Base-by-base conservation (phyloP, 2,888 invertebrate species). In the Tribolium freemani region DNA sequence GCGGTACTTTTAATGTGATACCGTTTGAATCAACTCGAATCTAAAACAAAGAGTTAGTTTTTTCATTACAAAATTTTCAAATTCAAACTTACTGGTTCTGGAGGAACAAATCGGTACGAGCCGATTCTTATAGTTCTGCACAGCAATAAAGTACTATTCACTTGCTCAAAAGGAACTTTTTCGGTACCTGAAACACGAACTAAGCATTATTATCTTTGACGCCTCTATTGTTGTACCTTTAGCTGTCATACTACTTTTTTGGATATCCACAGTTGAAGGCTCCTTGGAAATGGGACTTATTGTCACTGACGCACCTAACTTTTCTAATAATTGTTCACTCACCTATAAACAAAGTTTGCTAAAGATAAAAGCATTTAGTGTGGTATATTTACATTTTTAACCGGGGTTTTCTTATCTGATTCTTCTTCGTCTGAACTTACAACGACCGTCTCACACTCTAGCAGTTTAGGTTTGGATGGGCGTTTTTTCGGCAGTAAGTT, bases 121-220 rank as follows among this genome's bases (percentile, higher is more conserved):
- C 97, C 96, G 83, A 97, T 93, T 76, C 96, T 89, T 68, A 96
- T 91, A 13, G 94, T 93, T 77, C 94, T 90, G 85, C 96, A 96
- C 71, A 76, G 72, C 13, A 86, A 63, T 6, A 61, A 0, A 9
- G 68, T 68, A 50, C 26, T 56, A 9, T 21, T 9, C 0, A 56
- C 11, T 56, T 68, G 51, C 10, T 72, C 72, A 9, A 5, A 3
- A 13, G 30, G 38, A 8, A 46, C 11, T 67, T 50, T 57, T 38
- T 71, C 71, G 21, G 31, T 2, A 50, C 56, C 58, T 71, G 16
- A 26, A 60, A 44, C 48, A 13, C 8, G 3, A 44, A 16, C 11
- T 10, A 11, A 10, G 26, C 26, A 26, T 26, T 26, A 26, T 26
- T 26, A 26, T 26, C 26, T 26, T 21, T 5, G 4, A 26, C 26